Base-by-base conservation (phyloP, 1,140 invertebrate genomes). In the Zaprionus inermis region DNA sequence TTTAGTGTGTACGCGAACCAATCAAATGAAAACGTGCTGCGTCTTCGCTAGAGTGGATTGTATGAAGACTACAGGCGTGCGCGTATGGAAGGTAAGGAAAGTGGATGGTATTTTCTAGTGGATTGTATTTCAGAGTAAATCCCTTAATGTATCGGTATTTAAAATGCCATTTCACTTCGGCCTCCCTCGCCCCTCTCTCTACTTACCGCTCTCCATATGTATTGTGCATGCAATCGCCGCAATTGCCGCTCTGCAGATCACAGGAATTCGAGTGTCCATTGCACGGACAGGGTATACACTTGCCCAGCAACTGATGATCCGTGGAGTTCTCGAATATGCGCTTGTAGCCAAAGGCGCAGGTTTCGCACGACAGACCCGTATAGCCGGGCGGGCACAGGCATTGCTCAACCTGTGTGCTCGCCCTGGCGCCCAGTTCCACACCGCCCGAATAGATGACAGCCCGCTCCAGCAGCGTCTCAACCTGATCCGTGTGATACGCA, bases 401-500 rank as follows among this genome's bases (percentile, higher is more conserved):
- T 16, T 93, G 92, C 88, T 96, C 96, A 1, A 95, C 94, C 1
- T 93, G 84, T 60, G 90, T 93, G 5, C 69, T 71, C 9, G 72
- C 79, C 28, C 91, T 59, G 0, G 61, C 76, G 0, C 80, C 80
- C 7, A 90, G 72, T 4, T 92, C 92, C n/a, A 86, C 72, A 5
- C 92, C 57, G 76, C 93, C 93, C 74, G 91, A 67, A 58, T 86
- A 79, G 5, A 92, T 80, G 20, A 83, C 71, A 0, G 84, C 91
- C 6, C 82, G 64, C 65, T 92, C 92, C 22, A 94, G 77, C 9
- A 92, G 94, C 41, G 96, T 97, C 93, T 98, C 97, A 67, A 97
- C 96, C 93, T 99, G 98, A 91, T 98, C 97, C 0, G 97, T 97
- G 91, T 99, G 97, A 92, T 96, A 99, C 61, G 97, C 97, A 0